Conservation (phyloP, 2,113 vertebrate genomes). For the Silurus glanis region DNA sequence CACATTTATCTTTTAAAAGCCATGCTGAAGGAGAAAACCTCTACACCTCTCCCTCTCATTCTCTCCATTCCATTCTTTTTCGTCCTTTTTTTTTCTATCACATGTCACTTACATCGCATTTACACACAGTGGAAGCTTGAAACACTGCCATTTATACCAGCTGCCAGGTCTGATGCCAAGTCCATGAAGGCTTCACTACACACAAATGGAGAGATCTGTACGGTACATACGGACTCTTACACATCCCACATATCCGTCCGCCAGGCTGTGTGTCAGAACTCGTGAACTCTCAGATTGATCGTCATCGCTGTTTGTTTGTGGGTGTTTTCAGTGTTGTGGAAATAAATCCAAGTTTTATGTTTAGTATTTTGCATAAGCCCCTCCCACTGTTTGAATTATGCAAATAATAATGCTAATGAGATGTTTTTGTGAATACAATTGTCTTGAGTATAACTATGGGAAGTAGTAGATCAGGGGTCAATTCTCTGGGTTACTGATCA, state of each 20-base stretch:
- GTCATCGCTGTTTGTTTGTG: neutral
- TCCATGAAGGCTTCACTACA: conserved; percentile 1
- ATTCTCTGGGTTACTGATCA: too few relatives aligned
- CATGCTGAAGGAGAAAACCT: neutral
- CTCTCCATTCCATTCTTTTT: neutral
- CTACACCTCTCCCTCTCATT: conserved; percentile 1
- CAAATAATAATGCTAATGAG: neutral
- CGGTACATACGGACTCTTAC: conserved; percentile 3
- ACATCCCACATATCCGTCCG: conserved; percentile 20
- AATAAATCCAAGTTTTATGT: neutral
- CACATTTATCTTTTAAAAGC: neutral
- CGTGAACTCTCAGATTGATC: neutral
- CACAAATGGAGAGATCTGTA: conserved; percentile 6
- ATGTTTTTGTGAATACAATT: neutral
- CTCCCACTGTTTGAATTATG: neutral
- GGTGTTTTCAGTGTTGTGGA: conserved; percentile 1
- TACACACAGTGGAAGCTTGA: conserved; percentile 7
- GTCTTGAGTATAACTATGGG: neutral
- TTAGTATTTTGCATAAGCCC: neutral
- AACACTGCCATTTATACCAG: conserved; percentile 11
- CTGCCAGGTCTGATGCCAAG: conserved; percentile 27
- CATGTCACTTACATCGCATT: neutral
- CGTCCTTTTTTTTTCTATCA: conserved; percentile 44
- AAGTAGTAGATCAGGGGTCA: too few relatives aligned
- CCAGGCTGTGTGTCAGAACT: conserved; percentile 10